Percentiles rank a stretch among this genome's conserved stretches.
Conservation (phyloP, 2,113 vertebrate species). For the Malurus cyaneus region DNA sequence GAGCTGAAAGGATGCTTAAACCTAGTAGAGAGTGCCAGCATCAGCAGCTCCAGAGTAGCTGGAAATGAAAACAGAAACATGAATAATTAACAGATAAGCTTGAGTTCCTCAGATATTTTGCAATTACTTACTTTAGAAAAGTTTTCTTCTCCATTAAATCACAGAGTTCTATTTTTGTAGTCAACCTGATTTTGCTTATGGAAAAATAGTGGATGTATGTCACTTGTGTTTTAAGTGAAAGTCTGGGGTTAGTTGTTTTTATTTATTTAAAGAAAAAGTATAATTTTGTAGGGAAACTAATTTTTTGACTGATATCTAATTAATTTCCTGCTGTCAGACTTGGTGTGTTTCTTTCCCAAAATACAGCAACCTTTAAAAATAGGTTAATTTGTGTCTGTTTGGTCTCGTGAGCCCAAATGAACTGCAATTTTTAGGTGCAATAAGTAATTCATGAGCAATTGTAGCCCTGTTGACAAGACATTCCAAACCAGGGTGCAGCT, state of each 20-base stretch:
- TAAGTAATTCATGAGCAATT: background rate
- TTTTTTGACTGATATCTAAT: background rate
- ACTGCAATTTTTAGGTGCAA: background rate
- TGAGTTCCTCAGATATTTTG: background rate
- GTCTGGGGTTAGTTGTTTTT: background rate
- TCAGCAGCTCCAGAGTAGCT: constrained; percentile 52
- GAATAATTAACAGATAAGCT: constrained; percentile 62
- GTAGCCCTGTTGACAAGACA: background rate
- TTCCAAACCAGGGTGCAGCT: background rate
- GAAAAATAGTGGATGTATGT: background rate
- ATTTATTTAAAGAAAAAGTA: background rate
- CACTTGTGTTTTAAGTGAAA: background rate
- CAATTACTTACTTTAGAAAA: background rate
- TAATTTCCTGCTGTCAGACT: background rate
- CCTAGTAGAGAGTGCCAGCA: constrained; percentile 36
- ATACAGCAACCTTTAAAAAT: background rate
- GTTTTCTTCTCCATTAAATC: background rate
- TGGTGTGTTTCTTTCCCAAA: background rate
- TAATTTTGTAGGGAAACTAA: background rate
- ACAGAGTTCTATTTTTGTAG: background rate
- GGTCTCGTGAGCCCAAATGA: background rate
- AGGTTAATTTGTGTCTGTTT: rapidly evolving
- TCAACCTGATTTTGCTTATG: background rate
- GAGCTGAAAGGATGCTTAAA: constrained; percentile 56
- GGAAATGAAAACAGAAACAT: constrained; percentile 59